Base-by-base conservation (phyloP, 2,113 vertebrate species). In the Alligator sinensis region DNA sequence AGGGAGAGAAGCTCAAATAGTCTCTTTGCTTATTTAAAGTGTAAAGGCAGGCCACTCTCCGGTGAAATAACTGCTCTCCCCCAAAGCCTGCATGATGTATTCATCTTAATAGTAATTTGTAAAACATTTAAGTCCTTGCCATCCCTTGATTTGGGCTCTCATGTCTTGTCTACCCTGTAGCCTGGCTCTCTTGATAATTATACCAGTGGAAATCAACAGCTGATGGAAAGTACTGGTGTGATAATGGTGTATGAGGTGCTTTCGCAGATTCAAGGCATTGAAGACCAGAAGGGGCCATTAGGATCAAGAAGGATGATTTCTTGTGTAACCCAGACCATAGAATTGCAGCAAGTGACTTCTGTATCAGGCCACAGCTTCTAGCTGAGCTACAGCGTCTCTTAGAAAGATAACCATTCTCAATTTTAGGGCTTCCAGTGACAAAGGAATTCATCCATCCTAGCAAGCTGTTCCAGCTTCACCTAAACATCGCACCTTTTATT, bases 1-100 rank as follows among this genome's bases (percentile, higher is more conserved):
- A 27, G 30, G 38, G 38, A 87, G 77, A 90, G 62, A 82, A 22
- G 64, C 78, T 12, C 68, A 68, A 66, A 3, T 27, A 70, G 5
- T 12, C 54, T 90, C 66, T 38, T 59, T n/a, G 62, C 76, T 86
- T 91, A 86, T 27, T 60, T 3, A 17, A 27, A 77, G 11, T 68
- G 84, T n/a, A 84, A 82, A 47, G 27, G 89, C 86, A 80, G 83
- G 80, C 74, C 76, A 15, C n/a, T 90, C 77, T 90, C 62, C 76
- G 87, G 0, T 82, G 3, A 86, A 86, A 38, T 70, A 21, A 72
- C 76, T 86, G 9, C 75, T 93, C 34, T 91, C 55, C 88, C 86
- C 82, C 25, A 82, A 5, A 5, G 15, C 58, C 22, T 62, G 79
- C 9, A 38, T 88, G 72, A 34, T 78, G 24, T 78, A 4, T 87